Conservation (phyloP, 2,797 vertebrate species). For the Threskiornis aethiopicus region DNA sequence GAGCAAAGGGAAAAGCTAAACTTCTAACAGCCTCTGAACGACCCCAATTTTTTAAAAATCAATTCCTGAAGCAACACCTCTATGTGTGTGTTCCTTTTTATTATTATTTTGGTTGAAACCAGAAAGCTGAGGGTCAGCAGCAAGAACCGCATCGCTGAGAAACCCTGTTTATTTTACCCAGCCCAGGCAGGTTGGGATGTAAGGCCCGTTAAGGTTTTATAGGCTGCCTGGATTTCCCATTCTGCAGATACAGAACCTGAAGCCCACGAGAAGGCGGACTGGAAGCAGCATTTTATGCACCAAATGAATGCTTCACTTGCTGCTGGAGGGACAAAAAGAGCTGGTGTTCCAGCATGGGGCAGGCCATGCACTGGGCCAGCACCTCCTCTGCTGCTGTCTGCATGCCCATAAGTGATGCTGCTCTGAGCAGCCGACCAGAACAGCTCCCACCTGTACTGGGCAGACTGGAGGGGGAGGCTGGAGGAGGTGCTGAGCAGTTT, state of each 20-base stretch:
- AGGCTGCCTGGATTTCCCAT: conserved; percentile 34
- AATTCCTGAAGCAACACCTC: conserved; percentile 48
- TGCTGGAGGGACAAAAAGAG: neutral
- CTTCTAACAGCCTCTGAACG: conserved; percentile 10
- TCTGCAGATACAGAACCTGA: neutral
- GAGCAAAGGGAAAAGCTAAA: conserved; percentile 22
- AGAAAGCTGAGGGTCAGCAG: conserved; percentile 31
- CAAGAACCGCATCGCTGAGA: neutral
- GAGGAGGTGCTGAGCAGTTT: neutral
- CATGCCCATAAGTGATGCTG: neutral
- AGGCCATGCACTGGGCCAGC: neutral
- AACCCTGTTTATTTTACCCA: conserved; percentile 14
- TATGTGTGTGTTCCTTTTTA: conserved; percentile 41
- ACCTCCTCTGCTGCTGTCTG: neutral
- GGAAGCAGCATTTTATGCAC: neutral
- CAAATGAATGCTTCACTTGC: neutral
- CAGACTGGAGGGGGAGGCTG: neutral
- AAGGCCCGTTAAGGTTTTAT: conserved; percentile 14
- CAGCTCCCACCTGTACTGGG: neutral
- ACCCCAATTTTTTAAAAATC: neutral
- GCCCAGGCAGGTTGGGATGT: neutral
- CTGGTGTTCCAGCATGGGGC: neutral
- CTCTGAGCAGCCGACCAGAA: neutral
- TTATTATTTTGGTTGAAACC: conserved; percentile 30
- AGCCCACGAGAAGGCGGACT: neutral